These are phyloP conservation scores for Thunnus thynnus DNA, from an alignment of 2,113 vertebrate species.

Conservation along the genomic window DNA sequence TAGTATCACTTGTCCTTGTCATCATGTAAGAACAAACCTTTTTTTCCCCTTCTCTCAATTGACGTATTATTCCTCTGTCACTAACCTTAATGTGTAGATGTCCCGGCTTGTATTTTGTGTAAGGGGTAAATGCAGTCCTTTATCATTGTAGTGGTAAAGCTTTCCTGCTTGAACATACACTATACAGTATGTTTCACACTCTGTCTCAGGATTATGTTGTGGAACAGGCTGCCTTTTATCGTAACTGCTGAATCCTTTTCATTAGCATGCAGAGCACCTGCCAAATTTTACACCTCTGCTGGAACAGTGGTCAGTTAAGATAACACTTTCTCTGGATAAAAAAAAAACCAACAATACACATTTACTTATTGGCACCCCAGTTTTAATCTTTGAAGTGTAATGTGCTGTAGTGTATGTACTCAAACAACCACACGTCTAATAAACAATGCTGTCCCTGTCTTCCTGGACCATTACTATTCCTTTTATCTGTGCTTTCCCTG, in stretches of 20 bases:
- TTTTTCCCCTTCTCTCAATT: neutral
- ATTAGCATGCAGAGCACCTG: slow-evolving; percentile 70
- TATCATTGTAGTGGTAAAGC: slow-evolving; percentile 57
- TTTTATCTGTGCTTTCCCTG: slow-evolving; percentile 39
- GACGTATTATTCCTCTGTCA: slow-evolving; percentile 32
- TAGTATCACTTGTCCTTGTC: neutral
- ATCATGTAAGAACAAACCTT: slow-evolving; percentile 2
- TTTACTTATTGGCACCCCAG: slow-evolving; percentile 32
- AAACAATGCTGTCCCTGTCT: slow-evolving; percentile 16
- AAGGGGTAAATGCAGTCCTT: slow-evolving; percentile 40
- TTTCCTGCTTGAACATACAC: slow-evolving; percentile 57
- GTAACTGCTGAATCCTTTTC: slow-evolving; percentile 62
- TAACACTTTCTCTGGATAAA: slow-evolving; percentile 43
- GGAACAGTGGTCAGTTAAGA: slow-evolving; percentile 64
- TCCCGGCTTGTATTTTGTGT: slow-evolving; percentile 24
- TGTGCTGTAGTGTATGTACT: slow-evolving; percentile 9
- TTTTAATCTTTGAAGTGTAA: slow-evolving; percentile 38
- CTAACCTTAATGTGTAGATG: slow-evolving; percentile 28
- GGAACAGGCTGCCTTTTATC: slow-evolving; percentile 70
- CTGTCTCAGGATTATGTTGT: slow-evolving; percentile 53
- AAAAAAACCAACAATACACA: slow-evolving; percentile 9
- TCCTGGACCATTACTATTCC: slow-evolving; percentile 25
- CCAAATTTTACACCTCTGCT: slow-evolving; percentile 66
- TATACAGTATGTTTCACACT: slow-evolving; percentile 47
- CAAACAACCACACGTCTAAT: slow-evolving; percentile 6